Percentiles rank a stretch among this genome's conserved stretches.
Evolutionary conservation across 2,797 vertebrate genomes (phyloP).

Genomic region (Pelodytes ibericus): DNA sequence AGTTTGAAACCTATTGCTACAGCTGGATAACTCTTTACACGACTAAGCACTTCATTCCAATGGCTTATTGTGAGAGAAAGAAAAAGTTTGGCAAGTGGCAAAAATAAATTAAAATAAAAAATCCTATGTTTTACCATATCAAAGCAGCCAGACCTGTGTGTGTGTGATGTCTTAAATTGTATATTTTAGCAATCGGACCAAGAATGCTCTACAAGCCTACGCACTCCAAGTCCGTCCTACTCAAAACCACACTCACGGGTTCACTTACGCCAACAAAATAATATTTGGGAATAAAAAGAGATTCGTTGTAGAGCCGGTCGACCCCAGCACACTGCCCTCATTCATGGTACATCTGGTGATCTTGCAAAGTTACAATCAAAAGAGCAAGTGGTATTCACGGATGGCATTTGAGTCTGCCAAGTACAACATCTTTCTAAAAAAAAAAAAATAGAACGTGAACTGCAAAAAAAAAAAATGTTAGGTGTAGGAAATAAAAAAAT

Average conservation of each 20-base stretch:
- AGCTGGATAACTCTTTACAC: constrained; percentile 31
- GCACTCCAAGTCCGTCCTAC: constrained; percentile 46
- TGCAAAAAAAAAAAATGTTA: no score
- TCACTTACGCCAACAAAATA: constrained; percentile 47
- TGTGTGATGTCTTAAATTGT: constrained; percentile 53
- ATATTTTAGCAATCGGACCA: constrained; percentile 48
- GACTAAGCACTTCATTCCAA: constrained; percentile 20
- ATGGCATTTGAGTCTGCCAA: constrained; percentile 13
- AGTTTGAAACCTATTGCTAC: constrained; percentile 36
- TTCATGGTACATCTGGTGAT: constrained; percentile 42
- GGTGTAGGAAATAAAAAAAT: no score
- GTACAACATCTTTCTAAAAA: constrained; percentile 45
- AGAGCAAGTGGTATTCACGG: constrained; percentile 32
- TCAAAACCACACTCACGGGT: constrained; percentile 49
- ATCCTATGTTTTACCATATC: constrained; percentile 39
- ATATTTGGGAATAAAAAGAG: constrained; percentile 17
- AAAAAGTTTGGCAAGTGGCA: constrained; percentile 9
- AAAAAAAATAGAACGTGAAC: no score
- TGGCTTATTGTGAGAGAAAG: constrained; percentile 37
- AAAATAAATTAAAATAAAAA: constrained; percentile 18
- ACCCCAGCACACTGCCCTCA: constrained; percentile 33
- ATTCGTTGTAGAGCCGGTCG: not conserved
- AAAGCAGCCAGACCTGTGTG: constrained; percentile 34
- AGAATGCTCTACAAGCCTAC: constrained; percentile 47
- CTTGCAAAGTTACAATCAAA: constrained; percentile 31